These are phyloP conservation scores for Trachymyrmex septentrionalis DNA, from an alignment of 1,140 invertebrate species.

Conservation along the genomic window DNA sequence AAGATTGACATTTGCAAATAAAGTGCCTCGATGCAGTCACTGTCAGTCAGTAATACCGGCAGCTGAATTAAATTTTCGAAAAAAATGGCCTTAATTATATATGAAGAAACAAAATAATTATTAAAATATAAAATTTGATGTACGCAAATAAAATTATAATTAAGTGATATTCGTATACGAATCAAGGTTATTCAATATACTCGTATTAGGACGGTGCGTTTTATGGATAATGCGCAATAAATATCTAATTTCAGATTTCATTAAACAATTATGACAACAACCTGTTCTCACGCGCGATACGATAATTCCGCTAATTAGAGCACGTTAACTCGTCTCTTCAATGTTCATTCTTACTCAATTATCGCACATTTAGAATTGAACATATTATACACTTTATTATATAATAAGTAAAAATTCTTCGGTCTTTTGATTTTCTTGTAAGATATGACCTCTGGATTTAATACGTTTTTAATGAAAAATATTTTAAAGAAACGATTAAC, in stretches of 20 bases:
- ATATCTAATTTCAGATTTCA: constrained; percentile 3
- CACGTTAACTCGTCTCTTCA: constrained; percentile 20
- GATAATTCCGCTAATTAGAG: constrained; percentile 39
- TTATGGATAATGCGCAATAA: background rate
- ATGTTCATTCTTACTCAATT: constrained; percentile 16
- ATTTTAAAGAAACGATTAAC: constrained; percentile 6
- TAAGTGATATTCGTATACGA: background rate
- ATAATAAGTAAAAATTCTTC: background rate
- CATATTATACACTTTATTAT: background rate
- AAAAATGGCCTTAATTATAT: background rate
- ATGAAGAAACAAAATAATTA: background rate
- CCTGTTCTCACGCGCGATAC: background rate
- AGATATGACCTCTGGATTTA: background rate
- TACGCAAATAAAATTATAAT: background rate
- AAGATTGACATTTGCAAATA: constrained; percentile 24
- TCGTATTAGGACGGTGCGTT: background rate
- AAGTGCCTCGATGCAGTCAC: background rate
- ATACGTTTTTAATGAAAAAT: background rate
- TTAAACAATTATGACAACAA: constrained; percentile 34
- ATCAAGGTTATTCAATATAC: background rate
- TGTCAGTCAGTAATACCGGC: background rate
- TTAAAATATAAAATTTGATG: background rate
- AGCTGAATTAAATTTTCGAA: background rate
- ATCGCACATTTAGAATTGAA: constrained; percentile 18
- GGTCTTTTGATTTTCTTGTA: background rate